Evolutionary conservation across 2,888 invertebrate species (phyloP).

Genomic region (Smittia sp.): DNA sequence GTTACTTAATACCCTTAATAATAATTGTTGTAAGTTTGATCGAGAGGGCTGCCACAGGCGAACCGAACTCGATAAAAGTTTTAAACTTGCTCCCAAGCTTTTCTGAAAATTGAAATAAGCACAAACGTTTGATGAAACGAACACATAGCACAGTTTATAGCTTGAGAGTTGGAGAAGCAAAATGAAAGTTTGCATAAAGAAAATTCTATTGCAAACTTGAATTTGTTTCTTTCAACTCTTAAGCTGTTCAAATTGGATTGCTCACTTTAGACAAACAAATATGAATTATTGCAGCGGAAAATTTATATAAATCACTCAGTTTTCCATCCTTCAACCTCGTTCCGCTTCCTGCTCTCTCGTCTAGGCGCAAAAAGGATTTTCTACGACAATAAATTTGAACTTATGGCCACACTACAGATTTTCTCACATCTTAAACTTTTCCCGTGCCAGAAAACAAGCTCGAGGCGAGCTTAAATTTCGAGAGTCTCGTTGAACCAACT

Average conservation of each 20-base stretch:
- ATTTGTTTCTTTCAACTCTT: too few species aligned
- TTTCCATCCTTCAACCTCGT: conserved; percentile 19
- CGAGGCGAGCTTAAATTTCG: neutral
- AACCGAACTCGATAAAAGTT: too few species aligned
- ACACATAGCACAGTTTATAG: too few species aligned
- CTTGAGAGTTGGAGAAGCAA: too few species aligned
- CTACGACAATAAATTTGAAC: conserved; percentile 32
- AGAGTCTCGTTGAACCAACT: neutral
- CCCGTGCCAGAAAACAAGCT: neutral
- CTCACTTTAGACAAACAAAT: neutral
- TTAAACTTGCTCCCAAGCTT: too few species aligned
- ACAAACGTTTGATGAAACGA: too few species aligned
- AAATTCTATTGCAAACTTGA: too few species aligned
- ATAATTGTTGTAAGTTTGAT: too few species aligned
- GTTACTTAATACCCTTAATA: neutral
- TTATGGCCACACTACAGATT: conserved; percentile 32
- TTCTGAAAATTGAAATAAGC: too few species aligned
- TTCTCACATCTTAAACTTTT: conserved; percentile 18
- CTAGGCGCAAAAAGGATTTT: conserved; percentile 26
- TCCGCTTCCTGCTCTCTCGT: neutral
- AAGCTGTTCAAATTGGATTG: too few species aligned
- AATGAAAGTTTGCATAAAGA: too few species aligned
- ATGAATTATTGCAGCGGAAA: neutral
- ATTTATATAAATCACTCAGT: conserved; percentile 34
- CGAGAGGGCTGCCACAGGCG: too few species aligned